Evolutionary conservation across 2,113 vertebrate genomes (phyloP), one percentile per base, ranked within the genome.

Genomic region (Muscicapa adusta): DNA sequence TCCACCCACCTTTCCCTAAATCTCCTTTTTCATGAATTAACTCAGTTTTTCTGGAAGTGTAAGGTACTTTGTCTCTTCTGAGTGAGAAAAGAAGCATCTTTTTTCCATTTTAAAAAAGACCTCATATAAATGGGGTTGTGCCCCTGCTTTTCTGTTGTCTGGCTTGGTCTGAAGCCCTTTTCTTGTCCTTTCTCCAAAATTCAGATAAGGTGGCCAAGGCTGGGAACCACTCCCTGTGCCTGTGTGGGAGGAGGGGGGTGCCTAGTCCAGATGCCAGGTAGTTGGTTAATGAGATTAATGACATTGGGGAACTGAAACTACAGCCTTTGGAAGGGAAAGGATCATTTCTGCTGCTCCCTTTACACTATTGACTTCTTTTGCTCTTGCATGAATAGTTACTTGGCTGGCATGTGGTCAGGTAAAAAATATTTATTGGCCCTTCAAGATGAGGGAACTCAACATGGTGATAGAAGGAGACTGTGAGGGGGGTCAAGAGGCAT

Each of bases 341-440:
- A 65, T 81, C 14, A 5, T 34, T 18, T 67, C 67, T 90, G 42
- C 54, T 83, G 25, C 47, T 94, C 47, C 58, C 42, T 83, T 83
- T 18, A 45, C 57, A 13, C 31, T 40, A 26, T 9, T 73, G 66
- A 57, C 50, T 92, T 86, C 1, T 8, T 78, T 74, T 57, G 71
- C 38, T 93, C 73, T 82, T 87, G 70, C 45, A 26, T 65, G 53
- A 67, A 75, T 53, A 15, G 58, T 74, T 68, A 71, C 66, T 33
- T 0, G 2, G 56, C 70, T 65, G 36, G 48, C 50, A 26, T 38
- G 38, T 14, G 38, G 28, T 54, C 0, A 0, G 40, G 43, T n/a
- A 56, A 87, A 86, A 58, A 47, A 6, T 50, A 28, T 43, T 54
- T 78, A 33, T 40, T 75, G 57, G 16, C 11, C 33, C 47, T 66